Evolutionary conservation across 2,113 vertebrate species (phyloP), one percentile per base, ranked within the genome.

Genomic region (Xerus inauris): DNA sequence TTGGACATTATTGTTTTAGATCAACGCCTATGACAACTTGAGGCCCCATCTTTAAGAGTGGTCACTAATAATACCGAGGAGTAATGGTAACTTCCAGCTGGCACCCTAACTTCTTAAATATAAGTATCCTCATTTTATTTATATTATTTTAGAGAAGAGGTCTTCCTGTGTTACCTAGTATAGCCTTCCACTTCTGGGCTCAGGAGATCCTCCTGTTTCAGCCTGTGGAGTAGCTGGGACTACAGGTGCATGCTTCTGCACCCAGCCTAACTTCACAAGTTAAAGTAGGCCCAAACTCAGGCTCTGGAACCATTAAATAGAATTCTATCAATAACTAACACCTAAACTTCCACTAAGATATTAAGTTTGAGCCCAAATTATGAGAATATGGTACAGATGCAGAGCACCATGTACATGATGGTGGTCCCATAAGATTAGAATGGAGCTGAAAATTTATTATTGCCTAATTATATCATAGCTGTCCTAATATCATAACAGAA

Each of bases 301-400:
- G 42, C 49, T 89, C 57, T 47, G 73, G 67, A 65, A 89, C 8
- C 35, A 54, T 92, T 69, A 35, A 62, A 49, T 82, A 94, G 20
- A 57, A 73, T 83, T 76, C 54, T 94, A 59, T 79, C 51, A n/a
- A 28, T 57, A 83, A 82, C 35, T 75, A 26, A 75, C 28, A 93
- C 54, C 45, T 85, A 73, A 62, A 79, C 67, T 94, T 81, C 88
- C 54, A 69, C 65, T 49, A 35, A 82, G 45, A 30, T 49, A 30
- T n/a, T 93, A 88, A 40, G 14, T 88, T 85, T 81, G 54, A 93
- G 13, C 47, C 65, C 87, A 91, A 77, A 69, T 73, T 72, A 40
- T 86, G 57, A 79, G 76, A 85, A 49, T 57, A 69, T 35, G 38
- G 42, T 57, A 65, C 3, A 94, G 40, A 76, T 86, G 19, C 16